phyloP scores from a whole-genome alignment of 2,888 invertebrate genomes.

The Mongoloraphidia duomilia region DNA sequence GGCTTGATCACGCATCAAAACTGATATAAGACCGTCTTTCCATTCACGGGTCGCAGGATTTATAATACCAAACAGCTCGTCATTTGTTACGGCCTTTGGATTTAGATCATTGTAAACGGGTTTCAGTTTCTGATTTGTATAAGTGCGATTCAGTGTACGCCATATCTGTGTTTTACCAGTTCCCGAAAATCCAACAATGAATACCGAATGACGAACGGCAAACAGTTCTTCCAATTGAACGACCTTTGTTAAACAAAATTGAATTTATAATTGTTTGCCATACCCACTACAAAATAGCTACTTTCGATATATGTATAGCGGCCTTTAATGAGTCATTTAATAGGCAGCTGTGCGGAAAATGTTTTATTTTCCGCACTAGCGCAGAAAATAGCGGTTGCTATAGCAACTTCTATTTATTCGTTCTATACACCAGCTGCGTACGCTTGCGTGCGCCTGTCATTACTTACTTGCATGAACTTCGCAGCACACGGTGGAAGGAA shows the following conservation, averaged over 20 bases:
- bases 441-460: no score
- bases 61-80: conserved; percentile 87
- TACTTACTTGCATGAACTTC: no score
- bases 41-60: conserved; percentile 89
- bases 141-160: conserved; percentile 77
- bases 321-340: no score
- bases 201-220: conserved; percentile 88
- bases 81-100: conserved; percentile 91
- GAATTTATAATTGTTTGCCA: background rate
- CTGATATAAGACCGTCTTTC: conserved; percentile 83
- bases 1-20: conserved; percentile 86
- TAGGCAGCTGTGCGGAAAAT: no score
- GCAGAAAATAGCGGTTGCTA: no score
- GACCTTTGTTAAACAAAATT: conserved; percentile 36
- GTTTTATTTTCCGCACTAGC: no score
- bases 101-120: conserved; percentile 83
- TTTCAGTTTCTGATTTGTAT: conserved; percentile 64
- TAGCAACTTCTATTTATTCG: no score
- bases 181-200: conserved; percentile 73
- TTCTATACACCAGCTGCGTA: no score
- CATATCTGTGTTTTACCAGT: conserved; percentile 89
- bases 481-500: no score
- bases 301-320: no score
- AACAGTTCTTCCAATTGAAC: conserved; percentile 87
- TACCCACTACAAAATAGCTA: no score